phyloP scores from a whole-genome alignment of 1,140 invertebrate species.

The Macrocentrus cingulum region DNA sequence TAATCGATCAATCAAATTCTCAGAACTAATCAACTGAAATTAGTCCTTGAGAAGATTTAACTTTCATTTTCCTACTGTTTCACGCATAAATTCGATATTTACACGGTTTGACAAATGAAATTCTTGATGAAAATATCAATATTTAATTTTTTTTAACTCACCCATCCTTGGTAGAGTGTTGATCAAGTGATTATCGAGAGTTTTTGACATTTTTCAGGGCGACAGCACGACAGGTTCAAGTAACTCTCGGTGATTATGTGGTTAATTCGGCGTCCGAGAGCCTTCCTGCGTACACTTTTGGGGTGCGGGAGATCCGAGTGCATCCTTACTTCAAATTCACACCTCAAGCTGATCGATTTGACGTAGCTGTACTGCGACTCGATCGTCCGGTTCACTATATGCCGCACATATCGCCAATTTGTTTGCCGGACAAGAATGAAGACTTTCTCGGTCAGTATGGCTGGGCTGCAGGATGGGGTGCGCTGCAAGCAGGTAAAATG shows the following conservation, averaged over 20 bases:
- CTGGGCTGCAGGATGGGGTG: conserved; percentile 93
- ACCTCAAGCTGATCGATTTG: conserved; percentile 84
- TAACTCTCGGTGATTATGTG: conserved; percentile 90
- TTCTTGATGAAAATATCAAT: background rate
- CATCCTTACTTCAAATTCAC: conserved; percentile 96
- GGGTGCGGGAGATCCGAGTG: conserved; percentile 83
- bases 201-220: conserved; percentile 61
- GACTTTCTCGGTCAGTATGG: conserved; percentile 88
- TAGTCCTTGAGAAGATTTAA: too few relatives aligned
- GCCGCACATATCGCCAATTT: conserved; percentile 92
- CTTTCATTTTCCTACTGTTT: too few relatives aligned
- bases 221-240: conserved; percentile 84
- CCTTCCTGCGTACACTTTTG: conserved; percentile 86
- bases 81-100: too few relatives aligned
- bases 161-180: too few relatives aligned
- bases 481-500: conserved; percentile 70
- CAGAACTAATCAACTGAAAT: too few relatives aligned
- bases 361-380: conserved; percentile 86
- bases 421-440: conserved; percentile 85
- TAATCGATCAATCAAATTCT: too few relatives aligned
- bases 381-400: conserved; percentile 86
- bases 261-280: conserved; percentile 91
- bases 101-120: background rate
- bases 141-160: conserved; percentile 13
- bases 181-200: too few relatives aligned